Base-by-base conservation (phyloP, 2,113 vertebrate genomes). In the Rhinogobius similis region DNA sequence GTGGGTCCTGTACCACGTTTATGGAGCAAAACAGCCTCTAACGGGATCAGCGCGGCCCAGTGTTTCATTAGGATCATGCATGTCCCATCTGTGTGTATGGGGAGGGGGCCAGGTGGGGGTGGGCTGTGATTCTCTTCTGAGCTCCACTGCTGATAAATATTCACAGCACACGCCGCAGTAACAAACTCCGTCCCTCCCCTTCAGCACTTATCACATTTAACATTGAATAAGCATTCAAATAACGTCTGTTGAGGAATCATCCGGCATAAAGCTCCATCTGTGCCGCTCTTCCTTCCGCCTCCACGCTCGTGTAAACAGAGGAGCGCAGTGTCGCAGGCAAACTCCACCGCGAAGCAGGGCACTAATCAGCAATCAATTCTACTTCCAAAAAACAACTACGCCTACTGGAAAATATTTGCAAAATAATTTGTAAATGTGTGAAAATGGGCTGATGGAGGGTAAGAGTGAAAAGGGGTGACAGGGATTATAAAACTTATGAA, bases 261-360 rank as follows among this genome's bases (percentile, higher is more conserved):
- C 67, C 68, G 20, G 73, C 78, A 89, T 86, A 85, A 88, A 86
- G 79, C 79, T 59, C 90, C 90, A 91, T 92, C 91, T 91, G 90
- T 77, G 82, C 79, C 48, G 9, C 13, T 38, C 73, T 77, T 61
- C 73, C 68, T 53, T 44, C 79, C 76, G 75, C 78, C 83, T 87
- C 63, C 75, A 48, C 59, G 79, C 67, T 3, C 9, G 67, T 71
- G 72, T 78, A 84, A 85, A 89, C 68, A 77, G 59, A 67, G 62
- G 32, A 67, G 46, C 23, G 32, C 48, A 53, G 64, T 50, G 83
- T 79, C 77, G 79, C 68, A 71, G 74, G 62, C 72, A 79, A 68
- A 46, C 72, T 62, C 56, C 82, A 52, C 59, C 0, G 20, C 59
- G 74, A 81, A 87, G 80, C 56, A 16, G 70, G 79, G 85, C 75